Conservation (phyloP, 2,113 vertebrate species). For the Willisornis vidua region DNA sequence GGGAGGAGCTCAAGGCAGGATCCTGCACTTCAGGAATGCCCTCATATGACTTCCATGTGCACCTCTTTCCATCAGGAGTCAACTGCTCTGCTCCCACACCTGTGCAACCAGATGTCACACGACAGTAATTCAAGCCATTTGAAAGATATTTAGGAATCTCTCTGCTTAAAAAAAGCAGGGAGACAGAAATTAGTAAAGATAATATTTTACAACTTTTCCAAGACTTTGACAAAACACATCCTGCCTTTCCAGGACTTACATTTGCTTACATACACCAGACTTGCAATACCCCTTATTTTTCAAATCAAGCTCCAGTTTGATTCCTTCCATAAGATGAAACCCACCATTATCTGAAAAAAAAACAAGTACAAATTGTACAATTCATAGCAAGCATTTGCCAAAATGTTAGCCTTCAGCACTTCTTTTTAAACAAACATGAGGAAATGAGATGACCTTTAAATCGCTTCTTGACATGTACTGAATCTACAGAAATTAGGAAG, state of each 20-base stretch:
- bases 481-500: constrained; percentile 41
- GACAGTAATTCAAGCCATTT: not conserved
- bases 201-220: not conserved
- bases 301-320: not conserved
- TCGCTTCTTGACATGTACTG: constrained; percentile 11
- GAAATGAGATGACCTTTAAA: constrained; percentile 50
- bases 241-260: not conserved
- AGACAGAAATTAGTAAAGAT: not conserved
- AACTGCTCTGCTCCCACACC: not conserved
- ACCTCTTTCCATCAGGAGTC: not conserved
- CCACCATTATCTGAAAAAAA: not conserved
- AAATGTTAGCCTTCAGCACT: constrained; percentile 1
- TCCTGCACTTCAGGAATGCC: not conserved
- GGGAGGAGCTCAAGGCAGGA: not conserved
- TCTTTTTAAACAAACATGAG: constrained; percentile 40
- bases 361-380: not conserved
- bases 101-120: constrained; percentile 21
- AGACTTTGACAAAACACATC: not conserved
- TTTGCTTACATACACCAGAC: not conserved
- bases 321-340: not conserved
- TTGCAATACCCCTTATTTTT: not conserved
- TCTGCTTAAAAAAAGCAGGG: not conserved
- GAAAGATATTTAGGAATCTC: not conserved
- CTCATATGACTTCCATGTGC: not conserved
- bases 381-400: not conserved